Percentiles rank a stretch among this genome's conserved stretches.
These are phyloP conservation scores for Myotis daubentonii DNA, from an alignment of 2,797 vertebrate species.

Conservation along the genomic window DNA sequence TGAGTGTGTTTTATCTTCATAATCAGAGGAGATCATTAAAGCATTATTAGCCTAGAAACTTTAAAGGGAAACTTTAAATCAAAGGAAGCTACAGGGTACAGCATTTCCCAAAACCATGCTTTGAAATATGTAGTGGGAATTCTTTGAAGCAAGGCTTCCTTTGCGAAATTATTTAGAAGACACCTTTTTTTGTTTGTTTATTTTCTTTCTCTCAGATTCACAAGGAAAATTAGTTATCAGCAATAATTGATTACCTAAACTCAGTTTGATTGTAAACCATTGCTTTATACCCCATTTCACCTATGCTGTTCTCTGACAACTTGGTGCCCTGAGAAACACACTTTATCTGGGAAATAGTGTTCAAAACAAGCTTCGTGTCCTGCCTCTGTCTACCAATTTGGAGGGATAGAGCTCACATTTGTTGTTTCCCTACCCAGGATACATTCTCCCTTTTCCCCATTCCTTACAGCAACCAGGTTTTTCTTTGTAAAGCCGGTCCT, in stretches of 20 bases:
- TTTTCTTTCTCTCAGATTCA: not conserved
- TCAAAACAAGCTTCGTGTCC: not conserved
- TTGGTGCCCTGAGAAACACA: not conserved
- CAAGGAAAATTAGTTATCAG: not conserved
- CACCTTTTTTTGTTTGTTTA: not conserved
- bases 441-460: not conserved
- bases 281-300: not conserved
- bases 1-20: not conserved
- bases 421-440: not conserved
- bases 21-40: conserved; percentile 30
- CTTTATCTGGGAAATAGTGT: not conserved
- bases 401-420: not conserved
- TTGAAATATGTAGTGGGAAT: not conserved
- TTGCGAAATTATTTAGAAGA: not conserved
- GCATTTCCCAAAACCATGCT: not conserved
- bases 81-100: not conserved
- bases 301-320: not conserved
- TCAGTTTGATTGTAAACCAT: not conserved
- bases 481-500: not conserved
- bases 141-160: not conserved
- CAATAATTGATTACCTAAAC: conserved; percentile 1
- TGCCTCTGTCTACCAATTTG: not conserved
- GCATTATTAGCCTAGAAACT: not conserved
- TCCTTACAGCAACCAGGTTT: not conserved
- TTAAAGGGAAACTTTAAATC: conserved; percentile 24